Evolutionary conservation across 2,797 vertebrate species (phyloP).

Genomic region (Lutjanus argentimaculatus): DNA sequence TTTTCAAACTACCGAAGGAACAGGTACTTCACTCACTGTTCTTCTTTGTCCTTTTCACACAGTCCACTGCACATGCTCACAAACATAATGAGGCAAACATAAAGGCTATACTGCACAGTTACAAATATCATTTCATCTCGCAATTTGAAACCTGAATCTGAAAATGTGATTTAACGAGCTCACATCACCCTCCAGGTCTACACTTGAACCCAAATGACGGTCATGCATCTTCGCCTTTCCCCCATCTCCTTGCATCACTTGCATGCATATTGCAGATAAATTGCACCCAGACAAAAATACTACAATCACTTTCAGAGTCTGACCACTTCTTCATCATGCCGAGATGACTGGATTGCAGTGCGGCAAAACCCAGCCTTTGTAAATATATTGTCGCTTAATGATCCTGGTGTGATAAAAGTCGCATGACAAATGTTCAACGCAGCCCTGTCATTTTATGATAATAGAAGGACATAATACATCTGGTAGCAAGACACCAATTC

Average conservation of each 20-base stretch:
- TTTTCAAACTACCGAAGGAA: not conserved
- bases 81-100: constrained; percentile 6
- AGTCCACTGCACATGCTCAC: not conserved
- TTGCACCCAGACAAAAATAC: constrained; percentile 20
- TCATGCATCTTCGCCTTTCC: not conserved
- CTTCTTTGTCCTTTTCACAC: not conserved
- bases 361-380: constrained; percentile 10
- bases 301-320: constrained; percentile 12
- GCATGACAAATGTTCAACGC: constrained; percentile 11
- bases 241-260: not conserved
- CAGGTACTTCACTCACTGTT: not conserved
- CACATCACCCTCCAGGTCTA: constrained; percentile 13
- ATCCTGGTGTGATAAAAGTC: constrained; percentile 28
- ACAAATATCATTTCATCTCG: constrained; percentile 4
- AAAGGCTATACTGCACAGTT: not conserved
- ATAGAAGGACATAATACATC: constrained; percentile 28
- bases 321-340: constrained; percentile 11
- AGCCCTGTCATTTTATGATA: constrained; percentile 20
- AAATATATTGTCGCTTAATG: constrained; percentile 13
- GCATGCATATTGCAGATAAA: constrained; percentile 26
- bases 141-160: constrained; percentile 4
- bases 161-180: constrained; percentile 28
- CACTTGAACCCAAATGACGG: constrained; percentile 17
- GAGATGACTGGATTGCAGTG: constrained; percentile 15
- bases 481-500: constrained; percentile 14